Conservation (phyloP, 2,113 vertebrate genomes). For the Pygoscelis antarcticus region DNA sequence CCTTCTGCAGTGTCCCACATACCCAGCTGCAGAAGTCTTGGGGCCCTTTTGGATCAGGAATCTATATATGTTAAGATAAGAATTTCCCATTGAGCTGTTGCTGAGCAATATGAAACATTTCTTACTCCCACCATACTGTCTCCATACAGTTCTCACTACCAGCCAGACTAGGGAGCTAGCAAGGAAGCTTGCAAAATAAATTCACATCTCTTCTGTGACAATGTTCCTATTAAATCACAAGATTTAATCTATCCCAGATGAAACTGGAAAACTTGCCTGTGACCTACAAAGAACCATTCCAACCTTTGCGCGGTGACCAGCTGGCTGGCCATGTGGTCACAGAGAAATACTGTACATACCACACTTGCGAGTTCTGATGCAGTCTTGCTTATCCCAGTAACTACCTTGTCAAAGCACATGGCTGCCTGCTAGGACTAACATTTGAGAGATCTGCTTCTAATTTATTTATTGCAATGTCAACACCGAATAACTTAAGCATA, state of each 20-base stretch:
- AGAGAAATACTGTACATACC: not conserved
- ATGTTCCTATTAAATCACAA: not conserved
- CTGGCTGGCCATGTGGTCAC: not conserved
- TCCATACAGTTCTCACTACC: not conserved
- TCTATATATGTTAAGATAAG: not conserved
- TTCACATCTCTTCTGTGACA: not conserved
- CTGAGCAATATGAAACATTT: not conserved
- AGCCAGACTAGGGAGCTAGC: not conserved
- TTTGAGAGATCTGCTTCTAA: conserved; percentile 21
- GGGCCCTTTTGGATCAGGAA: not conserved
- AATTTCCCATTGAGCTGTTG: not conserved
- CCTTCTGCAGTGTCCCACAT: not conserved
- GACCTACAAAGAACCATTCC: not conserved
- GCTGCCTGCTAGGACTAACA: conserved; percentile 50
- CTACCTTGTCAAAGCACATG: conserved; percentile 6
- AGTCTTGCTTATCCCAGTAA: not conserved
- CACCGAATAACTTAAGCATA: conserved; percentile 57
- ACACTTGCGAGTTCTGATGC: not conserved
- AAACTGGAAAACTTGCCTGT: not conserved
- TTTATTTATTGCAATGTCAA: conserved; percentile 53
- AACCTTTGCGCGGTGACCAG: not conserved
- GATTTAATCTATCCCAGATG: not conserved
- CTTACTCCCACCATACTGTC: not conserved
- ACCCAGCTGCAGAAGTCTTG: not conserved
- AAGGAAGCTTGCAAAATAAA: not conserved